Percentiles rank a stretch among this genome's conserved stretches.
Evolutionary conservation across 2,113 vertebrate species (phyloP).

Genomic region (Pedetes capensis): DNA sequence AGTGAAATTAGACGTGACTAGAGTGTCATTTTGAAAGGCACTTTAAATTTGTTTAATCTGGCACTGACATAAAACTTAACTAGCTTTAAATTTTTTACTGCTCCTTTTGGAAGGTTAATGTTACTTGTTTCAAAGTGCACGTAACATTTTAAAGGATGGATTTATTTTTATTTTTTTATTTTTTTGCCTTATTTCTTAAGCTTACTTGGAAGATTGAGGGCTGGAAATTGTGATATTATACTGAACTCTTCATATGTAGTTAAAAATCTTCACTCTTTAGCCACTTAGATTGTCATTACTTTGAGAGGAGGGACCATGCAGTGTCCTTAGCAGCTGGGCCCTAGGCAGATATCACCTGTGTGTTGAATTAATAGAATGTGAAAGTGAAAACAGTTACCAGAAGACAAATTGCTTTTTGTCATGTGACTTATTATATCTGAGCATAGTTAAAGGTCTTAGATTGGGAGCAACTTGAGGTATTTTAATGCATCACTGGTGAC

Average conservation of each 20-base stretch:
- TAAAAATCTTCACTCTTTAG: not conserved
- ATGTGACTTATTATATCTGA: not conserved
- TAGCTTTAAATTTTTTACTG: not conserved
- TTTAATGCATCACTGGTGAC: not conserved
- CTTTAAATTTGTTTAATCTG: not conserved
- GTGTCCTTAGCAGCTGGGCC: not conserved
- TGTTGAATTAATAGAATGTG: not conserved
- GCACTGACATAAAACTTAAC: not conserved
- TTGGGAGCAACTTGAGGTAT: not conserved
- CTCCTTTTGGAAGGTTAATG: not conserved
- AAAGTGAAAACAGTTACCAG: not conserved
- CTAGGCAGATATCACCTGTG: not conserved
- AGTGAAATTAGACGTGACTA: not conserved
- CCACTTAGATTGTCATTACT: not conserved
- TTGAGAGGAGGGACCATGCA: not conserved
- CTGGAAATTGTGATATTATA: not conserved
- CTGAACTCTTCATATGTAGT: not conserved
- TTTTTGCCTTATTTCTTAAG: not conserved
- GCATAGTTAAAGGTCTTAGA: not conserved
- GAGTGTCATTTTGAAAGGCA: not conserved
- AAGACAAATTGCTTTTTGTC: not conserved
- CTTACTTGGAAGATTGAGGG: not conserved
- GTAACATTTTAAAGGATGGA: not conserved
- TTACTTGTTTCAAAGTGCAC: not conserved
- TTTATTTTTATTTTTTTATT: not conserved